Conservation (phyloP, 2,888 invertebrate species). For the Drosophila prolongata region DNA sequence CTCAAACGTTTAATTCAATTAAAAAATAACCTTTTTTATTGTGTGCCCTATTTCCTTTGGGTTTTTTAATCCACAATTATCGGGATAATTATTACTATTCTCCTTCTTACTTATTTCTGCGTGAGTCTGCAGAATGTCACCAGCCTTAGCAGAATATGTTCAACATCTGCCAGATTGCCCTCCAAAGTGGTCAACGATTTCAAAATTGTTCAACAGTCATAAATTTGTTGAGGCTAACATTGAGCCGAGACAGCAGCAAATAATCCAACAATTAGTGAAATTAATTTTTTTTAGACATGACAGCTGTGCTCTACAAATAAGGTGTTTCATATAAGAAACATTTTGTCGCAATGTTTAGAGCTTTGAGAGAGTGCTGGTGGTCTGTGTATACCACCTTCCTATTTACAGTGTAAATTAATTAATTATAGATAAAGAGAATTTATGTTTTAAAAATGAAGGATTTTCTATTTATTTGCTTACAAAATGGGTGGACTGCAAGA, state of each 20-base stretch:
- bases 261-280: constrained; percentile 73
- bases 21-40: constrained; percentile 7
- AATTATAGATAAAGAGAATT: too few relatives aligned
- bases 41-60: constrained; percentile 21
- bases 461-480: too few relatives aligned
- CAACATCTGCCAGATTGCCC: constrained; percentile 63
- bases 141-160: constrained; percentile 23
- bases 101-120: constrained; percentile 39
- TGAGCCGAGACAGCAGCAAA: constrained; percentile 45
- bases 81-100: constrained; percentile 46
- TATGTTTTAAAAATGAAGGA: too few relatives aligned
- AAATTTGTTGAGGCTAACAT: constrained; percentile 57
- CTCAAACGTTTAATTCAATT: constrained; percentile 36
- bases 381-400: too few relatives aligned
- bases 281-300: constrained; percentile 51
- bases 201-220: constrained; percentile 54
- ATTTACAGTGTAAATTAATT: too few relatives aligned
- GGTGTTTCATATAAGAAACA: too few relatives aligned
- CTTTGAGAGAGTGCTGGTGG: too few relatives aligned
- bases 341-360: too few relatives aligned
- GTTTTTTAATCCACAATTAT: constrained; percentile 63
- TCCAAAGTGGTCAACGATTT: constrained; percentile 37
- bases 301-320: too few relatives aligned
- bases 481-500: too few relatives aligned
- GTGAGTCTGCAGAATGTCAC: constrained; percentile 63